Evolutionary conservation across 2,888 invertebrate species (phyloP).

Genomic region (Conchocele bisecta): DNA sequence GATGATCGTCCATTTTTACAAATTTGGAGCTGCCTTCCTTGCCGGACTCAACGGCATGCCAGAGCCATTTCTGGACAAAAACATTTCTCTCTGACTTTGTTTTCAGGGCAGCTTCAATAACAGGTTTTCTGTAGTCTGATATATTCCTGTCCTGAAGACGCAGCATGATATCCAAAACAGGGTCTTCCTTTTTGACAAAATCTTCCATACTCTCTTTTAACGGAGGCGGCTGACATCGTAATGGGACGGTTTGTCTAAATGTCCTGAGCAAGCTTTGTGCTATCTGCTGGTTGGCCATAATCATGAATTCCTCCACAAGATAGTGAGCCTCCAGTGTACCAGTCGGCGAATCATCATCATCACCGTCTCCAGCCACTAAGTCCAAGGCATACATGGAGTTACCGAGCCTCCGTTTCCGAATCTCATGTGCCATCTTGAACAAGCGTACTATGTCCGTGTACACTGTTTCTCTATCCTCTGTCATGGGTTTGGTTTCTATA

Average conservation of each 20-base stretch:
- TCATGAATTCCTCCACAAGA: slow-evolving; percentile 63
- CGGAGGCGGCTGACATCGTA: slow-evolving; percentile 60
- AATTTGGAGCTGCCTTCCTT: slow-evolving; percentile 11
- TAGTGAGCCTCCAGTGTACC: slow-evolving; percentile 54
- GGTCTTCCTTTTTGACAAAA: slow-evolving; percentile 38
- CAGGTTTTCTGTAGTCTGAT: background rate
- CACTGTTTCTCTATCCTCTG: too few species aligned
- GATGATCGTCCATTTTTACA: slow-evolving; percentile 51
- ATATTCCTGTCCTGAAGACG: slow-evolving; percentile 42
- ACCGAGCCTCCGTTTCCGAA: slow-evolving; percentile 45
- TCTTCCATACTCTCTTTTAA: slow-evolving; percentile 37
- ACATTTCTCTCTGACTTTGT: slow-evolving; percentile 7
- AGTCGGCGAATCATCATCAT: slow-evolving; percentile 12
- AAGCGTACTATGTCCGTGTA: background rate
- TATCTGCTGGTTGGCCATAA: slow-evolving; percentile 54
- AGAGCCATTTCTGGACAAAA: slow-evolving; percentile 7
- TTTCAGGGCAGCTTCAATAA: slow-evolving; percentile 9
- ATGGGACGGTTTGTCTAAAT: slow-evolving; percentile 46
- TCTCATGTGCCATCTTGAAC: slow-evolving; percentile 21
- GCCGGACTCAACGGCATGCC: too few species aligned
- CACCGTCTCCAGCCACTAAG: slow-evolving; percentile 38
- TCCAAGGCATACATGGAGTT: slow-evolving; percentile 48
- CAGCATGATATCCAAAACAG: slow-evolving; percentile 42
- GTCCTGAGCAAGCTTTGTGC: slow-evolving; percentile 33
- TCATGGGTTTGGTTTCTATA: background rate